A percentile compares a stretch with the other conserved stretches of the same genome.
phyloP scores from a whole-genome alignment of 2,888 invertebrate genomes.

The Dichetophora obliterata region DNA sequence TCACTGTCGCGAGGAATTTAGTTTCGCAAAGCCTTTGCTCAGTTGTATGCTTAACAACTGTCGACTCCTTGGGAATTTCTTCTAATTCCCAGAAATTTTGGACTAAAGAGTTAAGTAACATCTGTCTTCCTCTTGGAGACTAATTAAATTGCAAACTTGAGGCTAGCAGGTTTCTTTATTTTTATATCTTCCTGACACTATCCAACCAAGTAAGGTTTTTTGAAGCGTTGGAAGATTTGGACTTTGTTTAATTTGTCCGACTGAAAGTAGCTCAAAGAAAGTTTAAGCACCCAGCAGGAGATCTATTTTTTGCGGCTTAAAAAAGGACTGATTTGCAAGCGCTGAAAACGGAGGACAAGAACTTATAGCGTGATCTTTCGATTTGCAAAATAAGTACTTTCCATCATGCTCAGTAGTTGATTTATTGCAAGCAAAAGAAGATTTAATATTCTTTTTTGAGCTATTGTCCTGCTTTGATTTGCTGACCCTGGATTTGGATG shows the following conservation, averaged over 20 bases:
- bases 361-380: no score
- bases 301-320: slow-evolving; percentile 33
- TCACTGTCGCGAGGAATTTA: not conserved
- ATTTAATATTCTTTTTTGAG: no score
- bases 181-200: slow-evolving; percentile 13
- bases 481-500: no score
- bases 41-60: slow-evolving; percentile 18
- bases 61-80: slow-evolving; percentile 22
- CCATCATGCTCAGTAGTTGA: no score
- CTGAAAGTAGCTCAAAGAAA: slow-evolving; percentile 27
- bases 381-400: no score
- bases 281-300: slow-evolving; percentile 22
- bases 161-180: not conserved
- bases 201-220: slow-evolving; percentile 38
- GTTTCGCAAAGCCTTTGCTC: no score
- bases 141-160: not conserved
- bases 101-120: slow-evolving; percentile 13
- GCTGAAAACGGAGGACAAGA: no score
- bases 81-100: slow-evolving; percentile 40
- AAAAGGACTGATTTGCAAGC: slow-evolving; percentile 24
- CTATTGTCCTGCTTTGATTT: no score
- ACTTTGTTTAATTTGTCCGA: slow-evolving; percentile 29
- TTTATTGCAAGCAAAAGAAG: no score
- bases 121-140: not conserved
- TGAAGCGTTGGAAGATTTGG: slow-evolving; percentile 25